A percentile compares a stretch with the other conserved stretches of the same genome.
Conservation (phyloP, 1,140 invertebrate species). For the Bombus superbus region DNA sequence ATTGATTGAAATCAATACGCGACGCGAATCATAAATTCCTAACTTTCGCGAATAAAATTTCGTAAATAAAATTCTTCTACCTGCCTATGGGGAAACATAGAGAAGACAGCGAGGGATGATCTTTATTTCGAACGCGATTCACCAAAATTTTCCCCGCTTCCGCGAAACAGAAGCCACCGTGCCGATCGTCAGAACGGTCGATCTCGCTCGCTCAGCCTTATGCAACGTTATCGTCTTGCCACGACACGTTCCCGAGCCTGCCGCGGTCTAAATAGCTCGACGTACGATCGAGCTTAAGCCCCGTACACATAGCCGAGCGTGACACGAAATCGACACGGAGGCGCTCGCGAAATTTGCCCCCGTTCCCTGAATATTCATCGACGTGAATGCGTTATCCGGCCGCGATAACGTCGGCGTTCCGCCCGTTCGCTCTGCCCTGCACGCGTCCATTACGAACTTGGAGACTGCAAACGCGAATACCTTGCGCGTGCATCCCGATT, state of each 20-base stretch:
- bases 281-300: constrained; percentile 6
- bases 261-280: constrained; percentile 20
- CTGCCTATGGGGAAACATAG: too few species aligned
- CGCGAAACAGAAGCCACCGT: background rate
- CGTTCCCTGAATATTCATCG: constrained; percentile 37
- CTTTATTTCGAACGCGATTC: background rate
- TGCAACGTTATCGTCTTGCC: background rate
- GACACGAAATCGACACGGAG: constrained; percentile 7
- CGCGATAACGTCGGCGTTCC: constrained; percentile 3
- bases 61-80: too few species aligned
- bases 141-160: background rate
- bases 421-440: background rate
- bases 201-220: background rate
- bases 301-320: background rate
- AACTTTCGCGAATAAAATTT: too few species aligned
- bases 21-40: too few species aligned
- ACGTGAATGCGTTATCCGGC: constrained; percentile 8
- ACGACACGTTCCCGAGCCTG: background rate
- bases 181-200: background rate
- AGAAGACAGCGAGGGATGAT: background rate
- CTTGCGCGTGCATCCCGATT: background rate
- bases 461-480: too few species aligned
- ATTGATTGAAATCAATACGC: too few species aligned
- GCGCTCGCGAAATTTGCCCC: background rate
- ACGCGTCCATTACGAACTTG: background rate